Evolutionary conservation across 2,888 invertebrate species (phyloP).

Genomic region (Dasysyrphus tricinctus): DNA sequence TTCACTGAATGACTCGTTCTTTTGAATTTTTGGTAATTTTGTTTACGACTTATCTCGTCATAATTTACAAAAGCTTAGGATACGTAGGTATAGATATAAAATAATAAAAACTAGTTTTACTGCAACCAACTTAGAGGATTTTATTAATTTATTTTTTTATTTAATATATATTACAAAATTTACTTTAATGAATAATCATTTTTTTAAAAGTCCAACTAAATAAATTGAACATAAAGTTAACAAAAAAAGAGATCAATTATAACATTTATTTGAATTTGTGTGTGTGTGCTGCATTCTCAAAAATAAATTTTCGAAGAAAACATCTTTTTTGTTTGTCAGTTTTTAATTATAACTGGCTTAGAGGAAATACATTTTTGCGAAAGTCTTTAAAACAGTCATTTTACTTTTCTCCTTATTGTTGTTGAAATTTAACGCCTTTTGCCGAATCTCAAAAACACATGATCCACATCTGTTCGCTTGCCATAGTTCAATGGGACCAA

Average conservation of each 20-base stretch:
- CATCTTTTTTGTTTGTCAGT: conserved; percentile 21
- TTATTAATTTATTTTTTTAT: conserved; percentile 53
- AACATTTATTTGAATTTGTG: conserved; percentile 16
- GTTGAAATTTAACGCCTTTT: conserved; percentile 87
- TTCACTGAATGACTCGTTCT: no score
- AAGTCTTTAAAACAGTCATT: conserved; percentile 40
- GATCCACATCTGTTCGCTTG: conserved; percentile 94
- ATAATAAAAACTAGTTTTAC: conserved; percentile 15
- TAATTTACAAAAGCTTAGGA: no score
- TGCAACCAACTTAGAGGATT: conserved; percentile 71
- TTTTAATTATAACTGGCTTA: conserved; percentile 52
- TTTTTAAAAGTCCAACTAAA: conserved; percentile 66
- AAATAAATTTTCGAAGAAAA: conserved; percentile 47
- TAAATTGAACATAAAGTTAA: background rate
- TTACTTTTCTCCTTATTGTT: background rate
- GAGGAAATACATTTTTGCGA: conserved; percentile 75
- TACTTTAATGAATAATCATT: conserved; percentile 56
- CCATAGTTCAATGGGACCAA: conserved; percentile 85
- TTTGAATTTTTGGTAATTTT: no score
- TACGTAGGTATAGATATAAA: background rate
- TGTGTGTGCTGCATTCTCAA: conserved; percentile 69
- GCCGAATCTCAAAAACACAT: conserved; percentile 95
- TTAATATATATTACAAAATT: conserved; percentile 69
- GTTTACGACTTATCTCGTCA: no score
- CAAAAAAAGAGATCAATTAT: conserved; percentile 68